phyloP scores from a whole-genome alignment of 2,113 vertebrate species.

The Rattus norvegicus region DNA sequence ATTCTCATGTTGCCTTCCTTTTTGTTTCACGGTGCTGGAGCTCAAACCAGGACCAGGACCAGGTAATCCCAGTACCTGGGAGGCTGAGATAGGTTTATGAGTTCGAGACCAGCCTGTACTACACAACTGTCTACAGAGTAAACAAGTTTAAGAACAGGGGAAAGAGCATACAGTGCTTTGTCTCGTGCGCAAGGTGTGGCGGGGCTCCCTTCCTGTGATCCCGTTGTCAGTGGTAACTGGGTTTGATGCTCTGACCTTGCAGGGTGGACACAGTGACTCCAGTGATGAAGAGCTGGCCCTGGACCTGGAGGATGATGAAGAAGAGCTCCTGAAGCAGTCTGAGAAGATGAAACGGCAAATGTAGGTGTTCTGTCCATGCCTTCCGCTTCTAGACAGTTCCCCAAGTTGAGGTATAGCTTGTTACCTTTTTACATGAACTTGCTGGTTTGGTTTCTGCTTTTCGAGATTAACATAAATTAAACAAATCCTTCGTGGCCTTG shows the following conservation, averaged over 20 bases:
- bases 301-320: conserved; percentile 89
- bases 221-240: conserved; percentile 10
- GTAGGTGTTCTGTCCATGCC: conserved; percentile 81
- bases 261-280: conserved; percentile 80
- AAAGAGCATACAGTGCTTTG: background rate
- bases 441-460: conserved; percentile 37
- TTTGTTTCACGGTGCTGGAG: background rate
- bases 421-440: conserved; percentile 1
- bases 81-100: background rate
- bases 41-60: background rate
- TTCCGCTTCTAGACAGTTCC: conserved; percentile 34
- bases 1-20: background rate
- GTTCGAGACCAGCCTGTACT: background rate
- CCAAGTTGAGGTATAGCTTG: background rate
- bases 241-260: conserved; percentile 9
- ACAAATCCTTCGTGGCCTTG: background rate
- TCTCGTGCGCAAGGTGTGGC: background rate
- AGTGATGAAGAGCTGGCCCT: conserved; percentile 73
- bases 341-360: conserved; percentile 89
- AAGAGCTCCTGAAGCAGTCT: conserved; percentile 86
- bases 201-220: background rate
- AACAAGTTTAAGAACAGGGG: background rate
- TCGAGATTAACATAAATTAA: conserved; percentile 43
- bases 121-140: background rate
- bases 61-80: background rate